Evolutionary conservation across 2,888 invertebrate species (phyloP), one percentile per base, ranked within the genome.

Genomic region (Epsilonema sp.): DNA sequence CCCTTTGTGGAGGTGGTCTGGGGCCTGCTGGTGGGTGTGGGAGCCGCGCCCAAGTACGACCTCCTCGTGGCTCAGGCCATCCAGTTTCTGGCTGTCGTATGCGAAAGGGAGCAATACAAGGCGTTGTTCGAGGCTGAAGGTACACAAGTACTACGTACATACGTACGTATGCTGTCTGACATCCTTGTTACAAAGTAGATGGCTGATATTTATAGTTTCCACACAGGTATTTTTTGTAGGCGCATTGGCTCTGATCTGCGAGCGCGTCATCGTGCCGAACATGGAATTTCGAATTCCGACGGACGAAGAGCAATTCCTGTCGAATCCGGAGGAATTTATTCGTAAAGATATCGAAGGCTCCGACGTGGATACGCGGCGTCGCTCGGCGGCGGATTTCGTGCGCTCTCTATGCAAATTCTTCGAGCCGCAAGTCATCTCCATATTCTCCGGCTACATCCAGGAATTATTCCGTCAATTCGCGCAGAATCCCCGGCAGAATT

Each of bases 191-290:
- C n/a, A n/a, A n/a, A n/a, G n/a, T n/a, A n/a, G n/a, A n/a, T n/a
- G n/a, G n/a, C n/a, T n/a, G 31, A 31, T 31, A 31, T 31, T 31
- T 31, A 31, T 8, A 13, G 8, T 31, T 8, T 31, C 16, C 16
- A 16, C 16, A 8, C 11, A 31, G 31, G 16, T 31, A 31, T 31
- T 31, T 31, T 31, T 8, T 31, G 8, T 31, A 13, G 75, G 75
- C 43, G 83, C 83, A 2, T 73, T 94, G 4, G 79, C 81, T 54
- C 82, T 79, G 58, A 89, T 92, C 53, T 94, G 92, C 66, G 87
- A 94, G 65, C 89, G 89, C 67, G 86, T 97, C n/a, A 83, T 97
- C 58, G 86, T 97, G 58, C 92, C 94, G 1, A 97, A 94, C 65
- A 82, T 99, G 76, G 82, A 89, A 67, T 87, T 99, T 56, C 76